A percentile compares a stretch with the other conserved stretches of the same genome.
Evolutionary conservation across 1,140 invertebrate genomes (phyloP).

Genomic region (Drosophila auraria): DNA sequence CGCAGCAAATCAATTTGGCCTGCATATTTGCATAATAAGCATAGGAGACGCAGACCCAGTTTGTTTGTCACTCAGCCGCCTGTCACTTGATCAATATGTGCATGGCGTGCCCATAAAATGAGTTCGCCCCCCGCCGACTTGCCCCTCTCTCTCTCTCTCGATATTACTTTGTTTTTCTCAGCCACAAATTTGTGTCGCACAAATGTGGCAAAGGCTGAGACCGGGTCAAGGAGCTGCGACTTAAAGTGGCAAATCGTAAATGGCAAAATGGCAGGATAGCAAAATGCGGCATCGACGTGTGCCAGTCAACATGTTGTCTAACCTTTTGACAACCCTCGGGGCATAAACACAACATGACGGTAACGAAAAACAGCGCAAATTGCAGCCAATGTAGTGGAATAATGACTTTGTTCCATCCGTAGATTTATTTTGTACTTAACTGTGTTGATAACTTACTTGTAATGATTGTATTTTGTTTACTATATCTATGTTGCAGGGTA

Average conservation of each 20-base stretch:
- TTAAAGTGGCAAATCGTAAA: conserved; percentile 63
- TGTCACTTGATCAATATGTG: conserved; percentile 83
- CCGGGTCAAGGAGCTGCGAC: conserved; percentile 66
- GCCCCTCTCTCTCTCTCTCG: background rate
- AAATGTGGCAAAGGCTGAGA: conserved; percentile 62
- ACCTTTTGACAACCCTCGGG: conserved; percentile 50
- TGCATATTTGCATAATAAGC: conserved; percentile 81
- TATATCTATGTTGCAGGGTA: background rate
- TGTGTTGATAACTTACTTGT: background rate
- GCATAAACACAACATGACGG: conserved; percentile 67
- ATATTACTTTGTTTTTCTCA: conserved; percentile 77
- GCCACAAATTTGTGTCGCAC: conserved; percentile 69
- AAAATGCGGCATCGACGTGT: conserved; percentile 40
- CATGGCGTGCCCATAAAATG: conserved; percentile 79
- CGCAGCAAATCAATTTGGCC: conserved; percentile 70
- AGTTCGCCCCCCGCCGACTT: conserved; percentile 15
- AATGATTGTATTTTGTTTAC: too few species aligned
- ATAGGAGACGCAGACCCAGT: conserved; percentile 56
- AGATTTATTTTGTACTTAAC: conserved; percentile 22
- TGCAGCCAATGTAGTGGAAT: conserved; percentile 68
- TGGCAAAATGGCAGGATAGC: conserved; percentile 21
- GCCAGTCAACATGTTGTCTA: conserved; percentile 42
- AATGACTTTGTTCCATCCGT: conserved; percentile 64
- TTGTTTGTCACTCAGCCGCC: conserved; percentile 80
- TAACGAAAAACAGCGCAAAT: conserved; percentile 31